Evolutionary conservation across 2,888 invertebrate genomes (phyloP).

Genomic region (Agonopterix subpropinquella): DNA sequence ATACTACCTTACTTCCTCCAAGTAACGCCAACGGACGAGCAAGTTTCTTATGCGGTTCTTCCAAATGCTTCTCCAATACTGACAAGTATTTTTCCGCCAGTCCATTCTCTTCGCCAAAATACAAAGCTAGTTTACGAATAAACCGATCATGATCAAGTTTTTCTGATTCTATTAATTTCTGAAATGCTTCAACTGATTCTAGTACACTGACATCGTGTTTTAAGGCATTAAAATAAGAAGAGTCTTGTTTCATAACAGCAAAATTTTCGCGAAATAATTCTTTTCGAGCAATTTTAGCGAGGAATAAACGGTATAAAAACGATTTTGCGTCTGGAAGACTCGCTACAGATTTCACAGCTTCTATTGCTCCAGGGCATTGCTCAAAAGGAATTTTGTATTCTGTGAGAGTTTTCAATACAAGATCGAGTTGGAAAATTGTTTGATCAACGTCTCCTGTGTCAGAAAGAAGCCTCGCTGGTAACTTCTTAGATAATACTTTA

Average conservation of each 20-base stretch:
- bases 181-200: slow-evolving; percentile 19
- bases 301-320: slow-evolving; percentile 29
- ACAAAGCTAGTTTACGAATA: slow-evolving; percentile 32
- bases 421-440: slow-evolving; percentile 13
- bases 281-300: slow-evolving; percentile 32
- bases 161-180: slow-evolving; percentile 13
- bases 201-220: slow-evolving; percentile 35
- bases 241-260: slow-evolving; percentile 26
- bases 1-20: background rate
- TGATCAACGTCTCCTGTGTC: slow-evolving; percentile 12
- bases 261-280: slow-evolving; percentile 35
- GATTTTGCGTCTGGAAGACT: slow-evolving; percentile 17
- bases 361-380: slow-evolving; percentile 19
- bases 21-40: slow-evolving; percentile 16
- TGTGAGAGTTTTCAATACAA: slow-evolving; percentile 28
- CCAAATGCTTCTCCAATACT: slow-evolving; percentile 10
- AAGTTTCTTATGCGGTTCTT: slow-evolving; percentile 9
- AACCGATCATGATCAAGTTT: slow-evolving; percentile 28
- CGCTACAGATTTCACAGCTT: slow-evolving; percentile 22
- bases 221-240: slow-evolving; percentile 42
- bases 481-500: slow-evolving; percentile 15
- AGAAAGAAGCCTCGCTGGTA: slow-evolving; percentile 21
- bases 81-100: slow-evolving; percentile 24
- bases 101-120: slow-evolving; percentile 39
- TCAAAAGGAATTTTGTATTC: slow-evolving; percentile 25